Conservation (phyloP, 2,888 invertebrate species). For the Monoplex corrugatus region DNA sequence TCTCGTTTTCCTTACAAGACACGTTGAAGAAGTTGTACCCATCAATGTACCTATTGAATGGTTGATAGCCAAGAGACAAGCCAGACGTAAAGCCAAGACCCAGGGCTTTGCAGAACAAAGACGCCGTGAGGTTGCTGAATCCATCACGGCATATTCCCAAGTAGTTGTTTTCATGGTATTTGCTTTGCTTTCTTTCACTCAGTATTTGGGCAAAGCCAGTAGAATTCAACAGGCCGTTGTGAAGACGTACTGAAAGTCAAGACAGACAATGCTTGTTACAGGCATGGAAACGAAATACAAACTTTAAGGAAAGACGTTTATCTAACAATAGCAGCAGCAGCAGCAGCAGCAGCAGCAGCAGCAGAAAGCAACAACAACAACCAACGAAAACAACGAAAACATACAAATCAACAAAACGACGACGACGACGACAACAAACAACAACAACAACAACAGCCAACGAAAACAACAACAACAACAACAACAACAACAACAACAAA, state of each 20-base stretch:
- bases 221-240: constrained; percentile 34
- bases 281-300: too few relatives aligned
- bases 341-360: too few relatives aligned
- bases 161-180: neutral
- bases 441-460: too few relatives aligned
- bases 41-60: neutral
- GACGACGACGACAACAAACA: too few relatives aligned
- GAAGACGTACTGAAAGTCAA: constrained; percentile 8
- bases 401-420: too few relatives aligned
- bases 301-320: too few relatives aligned
- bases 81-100: constrained; percentile 21
- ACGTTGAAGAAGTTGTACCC: neutral
- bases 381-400: too few relatives aligned
- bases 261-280: too few relatives aligned
- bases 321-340: too few relatives aligned
- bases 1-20: constrained; percentile 3
- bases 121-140: neutral
- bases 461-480: too few relatives aligned
- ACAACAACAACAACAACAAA: too few relatives aligned
- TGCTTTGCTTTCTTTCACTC: neutral
- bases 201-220: neutral
- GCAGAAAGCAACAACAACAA: too few relatives aligned
- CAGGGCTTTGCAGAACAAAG: constrained; percentile 3
- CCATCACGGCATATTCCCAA: constrained; percentile 8
- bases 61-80: neutral